Percentiles rank a stretch among this genome's conserved stretches.
Conservation (phyloP, 1,140 invertebrate genomes). For the Bombus terrestris region DNA sequence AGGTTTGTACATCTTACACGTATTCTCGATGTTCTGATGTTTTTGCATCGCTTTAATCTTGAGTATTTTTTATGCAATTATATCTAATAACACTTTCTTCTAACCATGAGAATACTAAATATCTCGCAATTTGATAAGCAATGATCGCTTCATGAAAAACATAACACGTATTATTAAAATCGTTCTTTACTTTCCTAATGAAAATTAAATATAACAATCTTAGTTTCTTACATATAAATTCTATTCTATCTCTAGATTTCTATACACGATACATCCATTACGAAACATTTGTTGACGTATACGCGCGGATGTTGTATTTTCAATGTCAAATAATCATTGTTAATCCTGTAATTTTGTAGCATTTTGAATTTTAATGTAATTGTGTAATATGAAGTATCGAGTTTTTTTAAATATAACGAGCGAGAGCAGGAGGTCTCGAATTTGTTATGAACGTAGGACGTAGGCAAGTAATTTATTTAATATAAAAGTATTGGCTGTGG, state of each 20-base stretch:
- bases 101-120: conserved; percentile 47
- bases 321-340: conserved; percentile 4
- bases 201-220: neutral
- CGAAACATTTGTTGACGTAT: conserved; percentile 3
- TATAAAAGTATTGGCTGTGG: conserved; percentile 72
- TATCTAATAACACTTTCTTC: conserved; percentile 62
- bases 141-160: conserved; percentile 23
- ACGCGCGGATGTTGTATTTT: neutral
- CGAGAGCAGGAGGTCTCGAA: conserved; percentile 34
- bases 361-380: conserved; percentile 31
- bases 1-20: conserved; percentile 70
- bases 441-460: conserved; percentile 60
- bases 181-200: neutral
- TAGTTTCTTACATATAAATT: conserved; percentile 11
- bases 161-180: conserved; percentile 18
- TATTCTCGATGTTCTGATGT: conserved; percentile 54
- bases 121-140: conserved; percentile 28
- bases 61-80: conserved; percentile 63
- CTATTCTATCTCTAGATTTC: neutral
- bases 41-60: conserved; percentile 74
- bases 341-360: conserved; percentile 7
- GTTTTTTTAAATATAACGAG: conserved; percentile 28
- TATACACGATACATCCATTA: neutral
- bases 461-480: conserved; percentile 66
- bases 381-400: conserved; percentile 8